These are phyloP conservation scores for Hymenopus coronatus DNA, from an alignment of 2,888 invertebrate species.

Conservation along the genomic window DNA sequence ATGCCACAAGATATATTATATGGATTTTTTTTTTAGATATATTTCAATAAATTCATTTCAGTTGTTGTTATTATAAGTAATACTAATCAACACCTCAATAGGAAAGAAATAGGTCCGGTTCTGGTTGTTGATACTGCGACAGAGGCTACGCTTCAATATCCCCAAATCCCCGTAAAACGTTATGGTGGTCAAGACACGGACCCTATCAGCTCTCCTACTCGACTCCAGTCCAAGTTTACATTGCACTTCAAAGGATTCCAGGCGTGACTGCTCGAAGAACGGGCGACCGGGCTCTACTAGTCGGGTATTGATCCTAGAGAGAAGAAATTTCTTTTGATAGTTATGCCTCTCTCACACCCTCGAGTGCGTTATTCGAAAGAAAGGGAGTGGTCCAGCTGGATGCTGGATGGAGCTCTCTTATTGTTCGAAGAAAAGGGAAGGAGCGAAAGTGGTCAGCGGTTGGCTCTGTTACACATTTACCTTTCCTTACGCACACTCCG, in stretches of 20 bases:
- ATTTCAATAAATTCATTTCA: no score
- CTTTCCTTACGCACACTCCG: background rate
- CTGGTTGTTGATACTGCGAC: no score
- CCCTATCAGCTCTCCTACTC: background rate
- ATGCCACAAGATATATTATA: no score
- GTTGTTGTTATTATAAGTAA: no score
- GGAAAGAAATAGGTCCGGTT: no score
- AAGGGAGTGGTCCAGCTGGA: background rate
- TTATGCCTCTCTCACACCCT: background rate
- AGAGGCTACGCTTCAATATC: background rate
- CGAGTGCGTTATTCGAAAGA: background rate
- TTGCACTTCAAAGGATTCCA: background rate
- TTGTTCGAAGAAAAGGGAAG: background rate
- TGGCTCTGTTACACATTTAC: background rate
- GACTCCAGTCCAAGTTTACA: background rate
- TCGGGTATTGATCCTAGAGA: slow-evolving; percentile 10
- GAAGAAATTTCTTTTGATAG: slow-evolving; percentile 5
- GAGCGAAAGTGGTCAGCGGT: background rate
- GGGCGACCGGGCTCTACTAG: background rate
- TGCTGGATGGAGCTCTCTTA: background rate
- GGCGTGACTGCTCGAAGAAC: background rate
- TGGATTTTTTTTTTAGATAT: no score
- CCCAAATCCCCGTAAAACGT: background rate
- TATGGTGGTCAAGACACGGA: background rate
- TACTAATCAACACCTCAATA: no score